phyloP scores from a whole-genome alignment of 2,797 vertebrate species.

The Cirrhinus mrigala region DNA sequence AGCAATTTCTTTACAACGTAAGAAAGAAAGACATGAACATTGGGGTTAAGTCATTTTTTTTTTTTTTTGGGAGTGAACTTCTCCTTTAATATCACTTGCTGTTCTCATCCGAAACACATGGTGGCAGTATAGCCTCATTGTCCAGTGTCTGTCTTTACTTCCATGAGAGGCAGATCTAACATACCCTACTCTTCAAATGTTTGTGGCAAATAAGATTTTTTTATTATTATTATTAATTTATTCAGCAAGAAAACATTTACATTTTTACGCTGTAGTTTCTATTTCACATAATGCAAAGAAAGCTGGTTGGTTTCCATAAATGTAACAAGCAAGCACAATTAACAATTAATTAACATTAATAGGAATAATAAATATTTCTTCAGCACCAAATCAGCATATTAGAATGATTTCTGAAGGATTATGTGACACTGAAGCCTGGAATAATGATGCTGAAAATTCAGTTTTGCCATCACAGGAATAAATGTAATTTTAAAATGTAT shows the following conservation, averaged over 20 bases:
- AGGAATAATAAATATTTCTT: not conserved
- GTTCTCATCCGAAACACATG: not conserved
- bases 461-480: not conserved
- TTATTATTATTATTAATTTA: not conserved
- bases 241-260: not conserved
- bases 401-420: not conserved
- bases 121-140: conserved; percentile 2
- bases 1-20: too few relatives aligned
- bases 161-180: not conserved
- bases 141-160: not conserved
- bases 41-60: too few relatives aligned
- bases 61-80: too few relatives aligned
- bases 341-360: not conserved
- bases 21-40: too few relatives aligned
- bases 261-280: not conserved
- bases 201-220: not conserved
- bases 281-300: not conserved
- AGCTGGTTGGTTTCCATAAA: not conserved
- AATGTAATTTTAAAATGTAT: not conserved
- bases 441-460: not conserved
- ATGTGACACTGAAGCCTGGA: not conserved
- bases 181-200: not conserved
- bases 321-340: not conserved
- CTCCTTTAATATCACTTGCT: not conserved
- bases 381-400: not conserved